phyloP scores from a whole-genome alignment of 2,113 vertebrate genomes.

The zebrafish (Danio rerio) region DNA sequence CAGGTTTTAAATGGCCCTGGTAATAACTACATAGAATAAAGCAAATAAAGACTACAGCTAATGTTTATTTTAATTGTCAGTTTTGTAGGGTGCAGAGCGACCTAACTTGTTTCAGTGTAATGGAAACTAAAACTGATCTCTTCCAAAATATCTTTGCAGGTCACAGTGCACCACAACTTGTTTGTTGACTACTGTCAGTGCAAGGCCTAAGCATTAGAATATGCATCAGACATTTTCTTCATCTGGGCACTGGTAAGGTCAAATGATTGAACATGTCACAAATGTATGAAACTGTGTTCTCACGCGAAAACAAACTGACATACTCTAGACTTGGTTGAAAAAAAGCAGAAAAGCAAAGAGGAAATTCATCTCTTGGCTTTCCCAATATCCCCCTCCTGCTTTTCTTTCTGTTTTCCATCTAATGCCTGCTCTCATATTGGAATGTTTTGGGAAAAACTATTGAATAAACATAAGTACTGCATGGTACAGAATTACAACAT shows the following conservation, averaged over 20 bases:
- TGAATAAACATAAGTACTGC: not conserved
- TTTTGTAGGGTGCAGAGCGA: not conserved
- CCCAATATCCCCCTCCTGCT: not conserved
- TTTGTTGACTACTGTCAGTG: not conserved
- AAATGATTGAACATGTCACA: constrained; percentile 13
- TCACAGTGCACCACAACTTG: not conserved
- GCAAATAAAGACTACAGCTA: not conserved
- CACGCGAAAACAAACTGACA: constrained; percentile 11
- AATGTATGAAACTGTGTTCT: constrained; percentile 13
- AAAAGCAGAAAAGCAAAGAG: constrained; percentile 11
- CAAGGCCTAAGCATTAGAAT: constrained; percentile 8
- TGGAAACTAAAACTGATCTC: not conserved
- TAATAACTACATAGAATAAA: not conserved
- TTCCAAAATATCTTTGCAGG: constrained; percentile 27
- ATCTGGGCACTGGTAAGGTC: constrained; percentile 12
- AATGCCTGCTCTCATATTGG: not conserved
- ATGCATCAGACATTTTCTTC: constrained; percentile 11
- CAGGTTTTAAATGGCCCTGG: too few species aligned
- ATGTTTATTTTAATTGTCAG: not conserved
- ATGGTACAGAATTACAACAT: not conserved
- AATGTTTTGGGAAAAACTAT: constrained; percentile 12
- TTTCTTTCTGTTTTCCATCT: constrained; percentile 7
- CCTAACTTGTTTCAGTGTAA: not conserved
- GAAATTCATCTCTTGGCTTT: constrained; percentile 1
- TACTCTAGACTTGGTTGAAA: not conserved